Conservation (phyloP, 2,888 invertebrate species). For the Aspidiotus rigidus region DNA sequence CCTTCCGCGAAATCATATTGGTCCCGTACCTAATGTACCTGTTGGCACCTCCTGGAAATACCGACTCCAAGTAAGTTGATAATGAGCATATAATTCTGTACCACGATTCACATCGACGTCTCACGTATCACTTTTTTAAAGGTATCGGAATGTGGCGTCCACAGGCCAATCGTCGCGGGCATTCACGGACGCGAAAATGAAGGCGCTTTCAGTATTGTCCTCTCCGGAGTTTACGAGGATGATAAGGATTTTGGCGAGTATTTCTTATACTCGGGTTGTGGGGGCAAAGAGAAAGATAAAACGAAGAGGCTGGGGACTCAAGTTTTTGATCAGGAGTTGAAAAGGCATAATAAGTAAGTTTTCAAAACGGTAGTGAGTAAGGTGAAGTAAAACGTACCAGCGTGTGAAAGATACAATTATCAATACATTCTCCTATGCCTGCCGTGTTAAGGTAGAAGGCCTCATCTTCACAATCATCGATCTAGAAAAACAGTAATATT, state of each 20-base stretch:
- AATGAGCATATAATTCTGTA: background rate
- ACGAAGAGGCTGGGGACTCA: slow-evolving; percentile 73
- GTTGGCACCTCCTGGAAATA: background rate
- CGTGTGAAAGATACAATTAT: no score
- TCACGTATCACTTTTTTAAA: slow-evolving; percentile 40
- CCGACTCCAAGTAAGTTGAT: background rate
- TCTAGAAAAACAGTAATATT: no score
- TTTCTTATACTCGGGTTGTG: slow-evolving; percentile 75
- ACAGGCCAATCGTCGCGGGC: slow-evolving; percentile 72
- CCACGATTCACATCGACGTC: background rate
- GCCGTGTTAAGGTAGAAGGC: no score
- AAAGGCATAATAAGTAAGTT: slow-evolving; percentile 59
- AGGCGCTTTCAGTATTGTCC: slow-evolving; percentile 71
- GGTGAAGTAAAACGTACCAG: no score
- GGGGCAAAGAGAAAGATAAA: slow-evolving; percentile 71
- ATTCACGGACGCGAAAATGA: slow-evolving; percentile 69
- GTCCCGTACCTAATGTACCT: background rate
- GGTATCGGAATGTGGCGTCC: slow-evolving; percentile 72
- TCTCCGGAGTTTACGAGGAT: slow-evolving; percentile 72
- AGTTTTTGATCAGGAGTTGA: slow-evolving; percentile 67
- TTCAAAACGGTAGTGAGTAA: background rate
- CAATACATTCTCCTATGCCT: no score
- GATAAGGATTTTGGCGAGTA: slow-evolving; percentile 70
- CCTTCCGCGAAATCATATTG: background rate
- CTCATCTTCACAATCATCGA: no score